phyloP scores from a whole-genome alignment of 2,797 vertebrate species.

The Xerus rutilus region DNA sequence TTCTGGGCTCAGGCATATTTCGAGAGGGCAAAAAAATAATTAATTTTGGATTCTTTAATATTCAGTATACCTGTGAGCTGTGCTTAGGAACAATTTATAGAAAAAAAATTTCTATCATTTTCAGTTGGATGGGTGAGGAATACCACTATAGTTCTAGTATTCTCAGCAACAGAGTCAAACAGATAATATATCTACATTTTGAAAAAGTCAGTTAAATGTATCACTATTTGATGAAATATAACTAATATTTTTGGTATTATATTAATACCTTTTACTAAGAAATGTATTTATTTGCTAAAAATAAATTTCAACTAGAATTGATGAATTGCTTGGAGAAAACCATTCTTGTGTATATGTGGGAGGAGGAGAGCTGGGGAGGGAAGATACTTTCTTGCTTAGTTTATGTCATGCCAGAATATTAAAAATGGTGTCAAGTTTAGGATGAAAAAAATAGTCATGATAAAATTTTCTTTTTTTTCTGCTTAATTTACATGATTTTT shows the following conservation, averaged over 20 bases:
- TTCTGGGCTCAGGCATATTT: slow-evolving; percentile 64
- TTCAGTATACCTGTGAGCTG: slow-evolving; percentile 58
- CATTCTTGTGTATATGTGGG: no score
- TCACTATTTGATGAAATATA: not conserved
- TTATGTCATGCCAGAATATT: not conserved
- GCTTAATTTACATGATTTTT: slow-evolving; percentile 3
- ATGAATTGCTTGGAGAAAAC: not conserved
- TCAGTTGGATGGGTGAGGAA: not conserved
- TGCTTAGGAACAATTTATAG: slow-evolving; percentile 25
- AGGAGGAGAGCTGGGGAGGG: not conserved
- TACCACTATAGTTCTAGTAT: not conserved
- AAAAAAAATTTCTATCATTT: slow-evolving; percentile 11
- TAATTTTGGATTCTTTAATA: slow-evolving; percentile 68
- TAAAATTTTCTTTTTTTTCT: not conserved
- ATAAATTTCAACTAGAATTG: slow-evolving; percentile 11
- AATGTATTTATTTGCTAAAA: not conserved
- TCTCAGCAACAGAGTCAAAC: slow-evolving; percentile 10
- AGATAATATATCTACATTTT: slow-evolving; percentile 16
- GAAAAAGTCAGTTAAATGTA: not conserved
- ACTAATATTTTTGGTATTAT: not conserved
- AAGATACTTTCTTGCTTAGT: not conserved
- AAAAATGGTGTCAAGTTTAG: not conserved
- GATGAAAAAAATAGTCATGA: not conserved
- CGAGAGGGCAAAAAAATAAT: slow-evolving; percentile 71
- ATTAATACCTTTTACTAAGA: not conserved